Percentiles rank a stretch among this genome's conserved stretches.
Evolutionary conservation across 2,888 invertebrate species (phyloP).

Genomic region (Meteorus cinctellus): DNA sequence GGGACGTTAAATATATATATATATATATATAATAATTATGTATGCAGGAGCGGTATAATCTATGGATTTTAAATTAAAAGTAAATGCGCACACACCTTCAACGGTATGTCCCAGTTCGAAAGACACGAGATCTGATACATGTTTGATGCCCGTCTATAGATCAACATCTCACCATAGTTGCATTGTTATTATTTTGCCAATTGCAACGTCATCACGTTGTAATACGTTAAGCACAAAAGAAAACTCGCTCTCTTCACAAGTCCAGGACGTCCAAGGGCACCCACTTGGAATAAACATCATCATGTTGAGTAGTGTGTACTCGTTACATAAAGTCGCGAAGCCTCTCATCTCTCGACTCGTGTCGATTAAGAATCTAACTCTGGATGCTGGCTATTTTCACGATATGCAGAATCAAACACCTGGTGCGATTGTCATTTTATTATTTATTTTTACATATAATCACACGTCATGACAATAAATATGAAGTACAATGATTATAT

Average conservation of each 20-base stretch:
- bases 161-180: background rate
- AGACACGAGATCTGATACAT: background rate
- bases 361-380: conserved; percentile 24
- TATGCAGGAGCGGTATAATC: background rate
- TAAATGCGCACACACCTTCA: background rate
- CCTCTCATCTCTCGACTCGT: background rate
- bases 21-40: background rate
- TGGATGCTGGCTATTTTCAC: background rate
- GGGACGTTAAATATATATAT: background rate
- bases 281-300: conserved; percentile 53
- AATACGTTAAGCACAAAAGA: conserved; percentile 46
- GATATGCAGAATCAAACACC: background rate
- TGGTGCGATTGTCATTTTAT: conserved; percentile 16
- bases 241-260: conserved; percentile 59
- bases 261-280: conserved; percentile 63
- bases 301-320: conserved; percentile 43
- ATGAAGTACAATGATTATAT: too few relatives aligned
- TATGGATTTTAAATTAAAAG: background rate
- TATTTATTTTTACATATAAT: conserved; percentile 4
- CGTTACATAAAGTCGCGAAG: conserved; percentile 47
- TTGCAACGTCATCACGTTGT: background rate
- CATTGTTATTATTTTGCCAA: conserved; percentile 34
- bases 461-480: background rate
- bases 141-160: background rate
- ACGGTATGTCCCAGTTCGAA: background rate